Base-by-base conservation (phyloP, 2,113 vertebrate species). In the Sceloporus undulatus region DNA sequence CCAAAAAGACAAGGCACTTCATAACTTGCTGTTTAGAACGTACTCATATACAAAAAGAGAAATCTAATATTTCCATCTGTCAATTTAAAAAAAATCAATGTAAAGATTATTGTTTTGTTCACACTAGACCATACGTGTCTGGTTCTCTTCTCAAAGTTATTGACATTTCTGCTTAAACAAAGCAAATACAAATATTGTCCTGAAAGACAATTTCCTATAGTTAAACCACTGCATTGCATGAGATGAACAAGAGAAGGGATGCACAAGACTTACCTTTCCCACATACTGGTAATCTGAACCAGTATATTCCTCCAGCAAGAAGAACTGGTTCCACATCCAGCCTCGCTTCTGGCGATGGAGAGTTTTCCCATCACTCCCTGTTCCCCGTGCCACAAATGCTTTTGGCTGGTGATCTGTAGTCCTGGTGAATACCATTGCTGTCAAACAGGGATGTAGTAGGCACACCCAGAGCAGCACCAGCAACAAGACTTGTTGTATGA, bases 291-390 rank as follows among this genome's bases (percentile, higher is more conserved):
- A 97, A 92, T 98, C 97, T 29, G 96, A 97, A 92, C 97, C 97
- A 18, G 97, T 98, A 85, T 98, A 98, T 85, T 98, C 97, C 80
- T 98, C 97, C 85, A 98, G 86, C 89, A 98, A 95, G 92, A 98
- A 98, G 91, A 98, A 98, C 0, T 98, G 97, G 91, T 98, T 98
- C 97, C 97, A 98, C 97, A 98, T 98, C 97, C 97, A 98, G 14
- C 97, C 97, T 87, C 97, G 91, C 82, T 97, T 98, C 87, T 97
- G 97, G 16, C 97, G 97, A 82, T 97, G 96, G 80, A 98, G 92
- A 62, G 93, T 71, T 95, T 96, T 97, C 78, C 96, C 96, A 87
- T 97, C 96, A 82, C 82, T 96, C n/a, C 94, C 95, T 29, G 91
- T 81, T 29, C 86, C 38, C 34, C 81, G 96, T 80, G 91, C 56